Percentiles rank a stretch among this genome's conserved stretches.
Evolutionary conservation across 2,888 invertebrate species (phyloP).

Genomic region (Macaria liturata): DNA sequence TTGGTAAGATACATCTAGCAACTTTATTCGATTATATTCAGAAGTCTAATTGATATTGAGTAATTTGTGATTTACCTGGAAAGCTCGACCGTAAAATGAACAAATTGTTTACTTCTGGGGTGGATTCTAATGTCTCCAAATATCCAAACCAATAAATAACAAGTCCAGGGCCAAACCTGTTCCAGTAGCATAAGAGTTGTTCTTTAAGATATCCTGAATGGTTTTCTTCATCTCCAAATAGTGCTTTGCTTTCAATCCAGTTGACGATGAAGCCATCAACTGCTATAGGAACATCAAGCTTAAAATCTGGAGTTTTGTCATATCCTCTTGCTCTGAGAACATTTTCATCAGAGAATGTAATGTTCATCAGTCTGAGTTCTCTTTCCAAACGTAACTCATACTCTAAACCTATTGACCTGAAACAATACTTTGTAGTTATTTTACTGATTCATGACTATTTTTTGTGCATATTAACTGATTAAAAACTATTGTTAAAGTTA

Average conservation of each 20-base stretch:
- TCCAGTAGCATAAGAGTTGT: constrained; percentile 95
- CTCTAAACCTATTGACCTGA: constrained; percentile 91
- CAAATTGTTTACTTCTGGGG: constrained; percentile 86
- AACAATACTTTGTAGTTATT: constrained; percentile 36
- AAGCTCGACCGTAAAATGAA: constrained; percentile 82
- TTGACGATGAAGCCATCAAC: constrained; percentile 93
- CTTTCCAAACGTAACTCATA: constrained; percentile 90
- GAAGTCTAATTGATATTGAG: constrained; percentile 67
- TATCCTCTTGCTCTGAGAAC: constrained; percentile 92
- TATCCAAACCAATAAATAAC: constrained; percentile 98
- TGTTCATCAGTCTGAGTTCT: constrained; percentile 78
- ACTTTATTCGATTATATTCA: constrained; percentile 26
- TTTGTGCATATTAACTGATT: no score
- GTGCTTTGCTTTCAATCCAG: constrained; percentile 98
- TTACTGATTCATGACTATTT: no score
- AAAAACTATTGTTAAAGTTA: no score
- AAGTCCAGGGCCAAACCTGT: constrained; percentile 96
- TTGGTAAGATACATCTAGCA: not conserved
- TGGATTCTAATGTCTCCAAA: constrained; percentile 86
- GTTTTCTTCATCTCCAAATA: constrained; percentile 93
- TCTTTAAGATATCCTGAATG: constrained; percentile 92
- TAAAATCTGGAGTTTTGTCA: constrained; percentile 97
- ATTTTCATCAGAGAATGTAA: constrained; percentile 87
- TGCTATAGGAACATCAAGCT: constrained; percentile 94
- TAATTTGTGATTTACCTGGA: constrained; percentile 76